A percentile compares a stretch with the other conserved stretches of the same genome.
Evolutionary conservation across 2,113 vertebrate genomes (phyloP).

Genomic region (Myocastor coypus): DNA sequence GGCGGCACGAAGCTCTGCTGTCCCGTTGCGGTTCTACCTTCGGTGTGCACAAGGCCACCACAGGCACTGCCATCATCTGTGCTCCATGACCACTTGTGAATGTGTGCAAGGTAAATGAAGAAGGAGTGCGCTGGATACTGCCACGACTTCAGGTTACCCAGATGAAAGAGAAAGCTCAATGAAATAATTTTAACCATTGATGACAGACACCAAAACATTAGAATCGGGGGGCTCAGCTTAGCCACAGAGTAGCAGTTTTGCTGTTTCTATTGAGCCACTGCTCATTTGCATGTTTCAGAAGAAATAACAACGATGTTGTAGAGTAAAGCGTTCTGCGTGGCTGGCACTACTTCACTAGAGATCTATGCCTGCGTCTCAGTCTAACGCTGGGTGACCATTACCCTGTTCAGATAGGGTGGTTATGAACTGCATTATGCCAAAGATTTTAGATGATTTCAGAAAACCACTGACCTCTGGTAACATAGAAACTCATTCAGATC

Average conservation of each 20-base stretch:
- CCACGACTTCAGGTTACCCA: background rate
- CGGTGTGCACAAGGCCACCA: too few relatives aligned
- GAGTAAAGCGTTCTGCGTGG: background rate
- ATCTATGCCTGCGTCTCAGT: background rate
- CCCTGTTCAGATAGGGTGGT: background rate
- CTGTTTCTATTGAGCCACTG: background rate
- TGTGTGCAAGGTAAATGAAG: background rate
- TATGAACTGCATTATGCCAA: background rate
- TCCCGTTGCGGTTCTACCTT: background rate
- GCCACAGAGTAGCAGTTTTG: background rate
- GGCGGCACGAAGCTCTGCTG: background rate
- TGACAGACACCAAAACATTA: background rate
- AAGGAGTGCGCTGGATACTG: background rate
- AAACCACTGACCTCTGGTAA: background rate
- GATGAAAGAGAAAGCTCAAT: background rate
- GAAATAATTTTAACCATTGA: background rate
- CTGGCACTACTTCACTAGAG: background rate
- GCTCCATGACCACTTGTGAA: background rate
- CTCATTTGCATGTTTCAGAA: background rate
- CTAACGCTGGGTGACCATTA: background rate
- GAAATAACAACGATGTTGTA: background rate
- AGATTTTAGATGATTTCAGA: background rate
- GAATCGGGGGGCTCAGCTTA: background rate
- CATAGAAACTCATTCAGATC: background rate
- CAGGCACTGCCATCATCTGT: fast-evolving